These are phyloP conservation scores for Dynastes maya DNA, from an alignment of 2,888 invertebrate genomes.

Conservation along the genomic window DNA sequence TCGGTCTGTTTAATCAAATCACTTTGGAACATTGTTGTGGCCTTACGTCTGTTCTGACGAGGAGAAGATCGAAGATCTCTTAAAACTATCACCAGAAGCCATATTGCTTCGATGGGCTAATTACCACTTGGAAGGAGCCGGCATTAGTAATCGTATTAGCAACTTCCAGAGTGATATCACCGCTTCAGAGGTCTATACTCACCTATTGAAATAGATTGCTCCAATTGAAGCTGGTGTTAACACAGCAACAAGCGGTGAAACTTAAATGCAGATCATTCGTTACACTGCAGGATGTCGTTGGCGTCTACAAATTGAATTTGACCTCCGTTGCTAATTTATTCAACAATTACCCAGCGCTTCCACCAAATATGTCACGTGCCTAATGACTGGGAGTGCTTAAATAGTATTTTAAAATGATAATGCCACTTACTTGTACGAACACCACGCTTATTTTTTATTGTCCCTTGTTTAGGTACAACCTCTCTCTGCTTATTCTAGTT, in stretches of 20 bases:
- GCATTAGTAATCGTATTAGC: conserved; percentile 87
- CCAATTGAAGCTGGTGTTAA: conserved; percentile 89
- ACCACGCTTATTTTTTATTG: no score
- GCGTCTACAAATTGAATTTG: conserved; percentile 97
- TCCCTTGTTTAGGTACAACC: no score
- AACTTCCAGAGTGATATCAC: conserved; percentile 96
- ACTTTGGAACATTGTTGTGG: conserved; percentile 98
- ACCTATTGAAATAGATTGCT: conserved; percentile 95
- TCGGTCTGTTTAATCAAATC: conserved; percentile 98
- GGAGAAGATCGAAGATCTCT: conserved; percentile 95
- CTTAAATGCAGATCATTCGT: conserved; percentile 97
- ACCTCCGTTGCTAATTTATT: conserved; percentile 99
- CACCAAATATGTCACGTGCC: no score
- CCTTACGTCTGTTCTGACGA: conserved; percentile 91
- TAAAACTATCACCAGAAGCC: conserved; percentile 96
- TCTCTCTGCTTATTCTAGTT: no score
- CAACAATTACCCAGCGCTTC: conserved; percentile 91
- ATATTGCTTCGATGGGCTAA: conserved; percentile 99
- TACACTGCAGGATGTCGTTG: conserved; percentile 95
- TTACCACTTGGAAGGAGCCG: conserved; percentile 94
- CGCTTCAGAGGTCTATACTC: conserved; percentile 96
- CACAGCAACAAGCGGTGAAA: conserved; percentile 93
- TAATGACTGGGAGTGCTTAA: no score
- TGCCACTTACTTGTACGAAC: no score
- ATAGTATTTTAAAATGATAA: no score